A percentile compares a stretch with the other conserved stretches of the same genome.
Conservation (phyloP, 2,113 vertebrate species). For the Tachycineta bicolor region DNA sequence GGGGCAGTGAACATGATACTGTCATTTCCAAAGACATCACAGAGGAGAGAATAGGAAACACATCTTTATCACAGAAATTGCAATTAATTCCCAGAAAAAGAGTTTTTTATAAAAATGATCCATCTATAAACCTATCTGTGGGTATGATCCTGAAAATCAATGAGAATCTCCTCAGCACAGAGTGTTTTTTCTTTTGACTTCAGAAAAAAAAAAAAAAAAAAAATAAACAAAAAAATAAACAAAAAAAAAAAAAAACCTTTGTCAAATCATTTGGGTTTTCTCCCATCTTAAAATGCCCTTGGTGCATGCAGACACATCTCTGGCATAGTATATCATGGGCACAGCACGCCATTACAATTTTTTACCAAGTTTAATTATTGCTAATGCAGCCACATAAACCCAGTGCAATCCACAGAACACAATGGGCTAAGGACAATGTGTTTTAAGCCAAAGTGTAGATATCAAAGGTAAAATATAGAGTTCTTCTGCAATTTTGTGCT, state of each 20-base stretch:
- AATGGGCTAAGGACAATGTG: background rate
- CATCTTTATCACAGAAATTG: background rate
- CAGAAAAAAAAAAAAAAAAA: background rate
- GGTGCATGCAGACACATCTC: background rate
- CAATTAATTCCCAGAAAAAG: background rate
- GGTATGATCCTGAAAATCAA: background rate
- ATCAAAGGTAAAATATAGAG: background rate
- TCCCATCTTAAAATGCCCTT: background rate
- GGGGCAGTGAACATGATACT: background rate
- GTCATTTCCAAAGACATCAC: background rate
- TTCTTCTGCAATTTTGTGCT: background rate
- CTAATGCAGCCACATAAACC: background rate
- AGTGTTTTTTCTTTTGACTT: background rate
- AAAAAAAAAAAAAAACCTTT: background rate
- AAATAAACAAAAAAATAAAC: no score
- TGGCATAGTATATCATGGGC: no score
- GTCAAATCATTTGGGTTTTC: background rate
- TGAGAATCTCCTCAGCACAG: background rate
- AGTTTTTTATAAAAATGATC: background rate
- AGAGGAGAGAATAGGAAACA: background rate
- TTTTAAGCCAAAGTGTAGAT: background rate
- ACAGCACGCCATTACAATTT: background rate
- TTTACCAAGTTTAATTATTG: background rate
- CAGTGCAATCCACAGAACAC: rapidly evolving
- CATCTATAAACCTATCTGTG: background rate